These are phyloP conservation scores for Solenopsis invicta DNA, from an alignment of 1,140 invertebrate species.

Conservation along the genomic window DNA sequence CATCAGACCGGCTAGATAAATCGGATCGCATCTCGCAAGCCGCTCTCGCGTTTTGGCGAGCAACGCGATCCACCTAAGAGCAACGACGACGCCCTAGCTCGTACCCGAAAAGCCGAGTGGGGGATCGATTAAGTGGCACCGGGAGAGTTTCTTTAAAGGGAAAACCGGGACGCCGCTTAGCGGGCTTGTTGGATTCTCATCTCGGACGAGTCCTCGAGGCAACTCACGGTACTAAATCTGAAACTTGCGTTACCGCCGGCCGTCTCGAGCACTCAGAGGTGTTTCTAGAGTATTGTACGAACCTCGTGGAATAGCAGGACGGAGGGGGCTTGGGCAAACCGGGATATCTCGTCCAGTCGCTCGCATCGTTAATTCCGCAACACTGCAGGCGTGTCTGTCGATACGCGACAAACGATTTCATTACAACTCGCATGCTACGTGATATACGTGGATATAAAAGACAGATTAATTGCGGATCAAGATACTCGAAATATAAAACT, in stretches of 20 bases:
- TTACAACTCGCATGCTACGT: neutral
- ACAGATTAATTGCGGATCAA: slow-evolving; percentile 27
- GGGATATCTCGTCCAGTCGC: slow-evolving; percentile 41
- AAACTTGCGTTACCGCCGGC: slow-evolving; percentile 65
- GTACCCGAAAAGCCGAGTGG: slow-evolving; percentile 63
- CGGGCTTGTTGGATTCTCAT: slow-evolving; percentile 71
- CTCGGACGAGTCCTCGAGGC: slow-evolving; percentile 66
- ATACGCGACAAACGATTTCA: slow-evolving; percentile 63
- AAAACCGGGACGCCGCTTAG: slow-evolving; percentile 67
- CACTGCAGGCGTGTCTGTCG: slow-evolving; percentile 66
- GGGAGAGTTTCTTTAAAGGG: slow-evolving; percentile 76
- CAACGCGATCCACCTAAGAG: neutral
- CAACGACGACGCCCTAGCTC: slow-evolving; percentile 20
- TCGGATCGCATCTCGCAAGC: slow-evolving; percentile 48
- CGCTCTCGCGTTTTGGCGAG: slow-evolving; percentile 24
- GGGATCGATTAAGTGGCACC: slow-evolving; percentile 75
- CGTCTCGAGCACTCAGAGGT: slow-evolving; percentile 64
- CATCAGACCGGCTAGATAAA: slow-evolving; percentile 57
- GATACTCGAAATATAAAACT: slow-evolving; percentile 37
- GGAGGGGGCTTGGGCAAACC: neutral
- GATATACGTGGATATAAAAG: neutral
- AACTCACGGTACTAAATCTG: slow-evolving; percentile 70
- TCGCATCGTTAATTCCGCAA: slow-evolving; percentile 61
- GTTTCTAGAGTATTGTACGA: slow-evolving; percentile 60
- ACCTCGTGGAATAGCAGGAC: slow-evolving; percentile 53